Conservation (phyloP, 2,113 vertebrate species). For the Microtus richardsoni region DNA sequence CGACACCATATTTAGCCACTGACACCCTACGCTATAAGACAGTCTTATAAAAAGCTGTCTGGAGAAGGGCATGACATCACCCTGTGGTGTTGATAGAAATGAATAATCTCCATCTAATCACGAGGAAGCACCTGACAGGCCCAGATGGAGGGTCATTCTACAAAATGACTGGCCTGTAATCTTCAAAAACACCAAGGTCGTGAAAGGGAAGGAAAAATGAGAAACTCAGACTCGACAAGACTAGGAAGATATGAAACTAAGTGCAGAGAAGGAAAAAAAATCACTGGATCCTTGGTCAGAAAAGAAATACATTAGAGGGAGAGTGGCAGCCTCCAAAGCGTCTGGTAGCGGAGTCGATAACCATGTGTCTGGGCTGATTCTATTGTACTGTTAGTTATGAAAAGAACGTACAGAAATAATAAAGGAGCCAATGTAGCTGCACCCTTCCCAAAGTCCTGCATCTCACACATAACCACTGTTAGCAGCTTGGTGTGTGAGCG, state of each 20-base stretch:
- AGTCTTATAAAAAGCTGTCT: neutral
- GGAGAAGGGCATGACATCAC: no score
- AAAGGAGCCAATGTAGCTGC: neutral
- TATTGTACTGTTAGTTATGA: neutral
- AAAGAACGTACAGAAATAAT: neutral
- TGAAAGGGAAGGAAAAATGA: neutral
- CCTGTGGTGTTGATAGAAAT: neutral
- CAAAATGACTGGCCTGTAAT: neutral
- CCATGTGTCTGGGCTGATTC: neutral
- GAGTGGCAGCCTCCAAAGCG: neutral
- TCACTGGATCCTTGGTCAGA: neutral
- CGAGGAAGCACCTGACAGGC: neutral
- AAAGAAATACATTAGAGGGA: neutral
- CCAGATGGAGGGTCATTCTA: neutral
- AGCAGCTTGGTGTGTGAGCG: neutral
- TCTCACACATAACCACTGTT: neutral
- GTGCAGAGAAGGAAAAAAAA: neutral
- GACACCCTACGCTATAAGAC: neutral
- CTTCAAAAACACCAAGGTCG: constrained; percentile 9
- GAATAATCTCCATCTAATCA: neutral
- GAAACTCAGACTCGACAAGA: neutral
- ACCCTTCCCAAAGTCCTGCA: neutral
- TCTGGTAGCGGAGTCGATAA: neutral
- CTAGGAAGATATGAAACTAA: neutral
- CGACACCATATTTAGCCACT: neutral